Evolutionary conservation across 1,140 invertebrate genomes (phyloP).

Genomic region (Rhopalosiphum maidis): DNA sequence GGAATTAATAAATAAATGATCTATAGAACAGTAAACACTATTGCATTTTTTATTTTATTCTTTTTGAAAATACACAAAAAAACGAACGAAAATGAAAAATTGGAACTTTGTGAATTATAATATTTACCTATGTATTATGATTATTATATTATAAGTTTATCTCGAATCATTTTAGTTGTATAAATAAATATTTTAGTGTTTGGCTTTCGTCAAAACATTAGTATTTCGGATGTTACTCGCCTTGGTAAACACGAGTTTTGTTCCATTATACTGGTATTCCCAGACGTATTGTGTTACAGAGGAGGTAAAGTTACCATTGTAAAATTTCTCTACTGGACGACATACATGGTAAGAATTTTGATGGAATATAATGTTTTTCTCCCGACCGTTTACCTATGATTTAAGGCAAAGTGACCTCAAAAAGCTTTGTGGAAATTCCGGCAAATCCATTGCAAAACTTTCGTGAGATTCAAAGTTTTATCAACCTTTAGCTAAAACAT

Average conservation of each 20-base stretch:
- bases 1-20: neutral
- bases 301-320: conserved; percentile 17
- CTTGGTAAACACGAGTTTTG: neutral
- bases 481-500: neutral
- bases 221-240: conserved; percentile 4
- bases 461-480: conserved; percentile 29
- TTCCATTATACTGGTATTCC: conserved; percentile 18
- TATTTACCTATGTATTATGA: neutral
- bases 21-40: neutral
- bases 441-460: neutral
- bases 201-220: neutral
- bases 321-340: neutral
- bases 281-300: neutral
- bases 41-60: neutral
- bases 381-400: neutral
- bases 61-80: neutral
- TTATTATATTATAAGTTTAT: neutral
- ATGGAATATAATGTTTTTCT: conserved; percentile 12
- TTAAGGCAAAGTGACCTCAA: conserved; percentile 9
- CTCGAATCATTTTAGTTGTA: neutral
- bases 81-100: neutral
- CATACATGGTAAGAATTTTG: conserved; percentile 31
- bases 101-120: neutral
- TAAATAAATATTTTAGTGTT: neutral
- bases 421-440: neutral